Percentiles rank a stretch among this genome's conserved stretches.
These are phyloP conservation scores for Cryptus armator DNA, from an alignment of 2,888 invertebrate species.

Conservation along the genomic window DNA sequence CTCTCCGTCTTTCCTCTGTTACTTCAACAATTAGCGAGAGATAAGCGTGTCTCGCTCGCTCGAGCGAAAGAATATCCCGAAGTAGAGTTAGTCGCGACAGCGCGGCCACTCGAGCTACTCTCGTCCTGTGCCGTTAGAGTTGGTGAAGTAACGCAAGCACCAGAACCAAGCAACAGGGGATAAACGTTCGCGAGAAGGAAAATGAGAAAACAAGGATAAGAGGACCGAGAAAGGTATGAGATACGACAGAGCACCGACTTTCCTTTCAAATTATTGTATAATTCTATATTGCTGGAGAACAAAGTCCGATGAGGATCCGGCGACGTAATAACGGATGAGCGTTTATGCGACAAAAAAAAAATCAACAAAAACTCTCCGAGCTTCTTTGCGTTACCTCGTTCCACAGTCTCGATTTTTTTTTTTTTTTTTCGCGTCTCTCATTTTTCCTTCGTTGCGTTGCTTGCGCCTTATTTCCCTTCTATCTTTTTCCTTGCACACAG, in stretches of 20 bases:
- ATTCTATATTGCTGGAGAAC: slow-evolving; percentile 80
- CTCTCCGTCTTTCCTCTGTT: slow-evolving; percentile 1
- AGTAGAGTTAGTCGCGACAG: slow-evolving; percentile 33
- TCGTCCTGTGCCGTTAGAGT: not conserved
- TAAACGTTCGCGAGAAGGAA: slow-evolving; percentile 33
- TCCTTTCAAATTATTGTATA: slow-evolving; percentile 81
- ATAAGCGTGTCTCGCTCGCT: slow-evolving; percentile 19
- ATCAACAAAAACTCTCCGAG: slow-evolving; percentile 24
- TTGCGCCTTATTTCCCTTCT: slow-evolving; percentile 34
- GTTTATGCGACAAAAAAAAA: slow-evolving; percentile 72
- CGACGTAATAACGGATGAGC: slow-evolving; percentile 79
- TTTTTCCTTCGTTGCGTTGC: slow-evolving; percentile 60
- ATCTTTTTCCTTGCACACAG: slow-evolving; percentile 8
- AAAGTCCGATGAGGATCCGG: slow-evolving; percentile 75
- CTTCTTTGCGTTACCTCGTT: slow-evolving; percentile 32
- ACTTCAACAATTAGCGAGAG: slow-evolving; percentile 63
- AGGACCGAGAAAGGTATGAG: slow-evolving; percentile 37
- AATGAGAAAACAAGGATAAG: slow-evolving; percentile 60
- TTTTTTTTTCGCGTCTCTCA: slow-evolving; percentile 62
- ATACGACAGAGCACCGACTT: slow-evolving; percentile 69
- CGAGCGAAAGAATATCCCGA: slow-evolving; percentile 56
- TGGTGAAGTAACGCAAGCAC: not conserved
- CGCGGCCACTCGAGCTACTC: slow-evolving; percentile 41
- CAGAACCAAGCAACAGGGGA: not conserved
- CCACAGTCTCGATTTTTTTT: slow-evolving; percentile 15